Conservation (phyloP, 2,797 vertebrate species). For the Oreonectes daqikongensis region DNA sequence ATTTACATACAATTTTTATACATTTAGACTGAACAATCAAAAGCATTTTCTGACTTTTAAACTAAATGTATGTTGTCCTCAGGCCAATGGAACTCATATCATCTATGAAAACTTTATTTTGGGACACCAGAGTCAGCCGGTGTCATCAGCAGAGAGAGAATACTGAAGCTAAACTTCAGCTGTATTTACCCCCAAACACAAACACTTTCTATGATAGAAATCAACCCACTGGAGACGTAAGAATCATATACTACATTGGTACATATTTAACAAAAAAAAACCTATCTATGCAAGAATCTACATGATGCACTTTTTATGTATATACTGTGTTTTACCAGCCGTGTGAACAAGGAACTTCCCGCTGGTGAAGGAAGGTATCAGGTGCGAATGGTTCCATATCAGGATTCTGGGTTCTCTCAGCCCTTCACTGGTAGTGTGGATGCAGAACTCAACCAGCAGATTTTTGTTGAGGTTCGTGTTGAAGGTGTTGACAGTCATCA, state of each 20-base stretch:
- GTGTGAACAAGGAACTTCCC: slow-evolving; percentile 64
- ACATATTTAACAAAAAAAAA: no score
- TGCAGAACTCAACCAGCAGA: slow-evolving; percentile 58
- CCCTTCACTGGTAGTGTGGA: slow-evolving; percentile 44
- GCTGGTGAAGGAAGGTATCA: slow-evolving; percentile 60
- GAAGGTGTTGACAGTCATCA: slow-evolving; percentile 60
- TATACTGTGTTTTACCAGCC: slow-evolving; percentile 17
- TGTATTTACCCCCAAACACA: slow-evolving; percentile 68
- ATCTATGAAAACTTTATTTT: slow-evolving; percentile 71
- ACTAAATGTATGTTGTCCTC: neutral
- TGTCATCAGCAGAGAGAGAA: slow-evolving; percentile 62
- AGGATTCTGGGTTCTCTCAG: slow-evolving; percentile 58
- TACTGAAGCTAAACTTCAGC: slow-evolving; percentile 63
- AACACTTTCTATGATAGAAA: slow-evolving; percentile 68
- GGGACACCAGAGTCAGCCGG: slow-evolving; percentile 54
- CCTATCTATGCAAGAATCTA: no score
- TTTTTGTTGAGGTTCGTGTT: slow-evolving; percentile 68
- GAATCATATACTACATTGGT: neutral
- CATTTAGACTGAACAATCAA: no score
- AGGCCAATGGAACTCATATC: slow-evolving; percentile 60
- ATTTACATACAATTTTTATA: neutral
- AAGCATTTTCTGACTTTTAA: no score
- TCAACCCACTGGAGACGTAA: slow-evolving; percentile 72
- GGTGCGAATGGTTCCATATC: slow-evolving; percentile 65
- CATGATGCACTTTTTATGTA: neutral